Conservation (phyloP, 2,113 vertebrate genomes). For the Anas platyrhynchos region DNA sequence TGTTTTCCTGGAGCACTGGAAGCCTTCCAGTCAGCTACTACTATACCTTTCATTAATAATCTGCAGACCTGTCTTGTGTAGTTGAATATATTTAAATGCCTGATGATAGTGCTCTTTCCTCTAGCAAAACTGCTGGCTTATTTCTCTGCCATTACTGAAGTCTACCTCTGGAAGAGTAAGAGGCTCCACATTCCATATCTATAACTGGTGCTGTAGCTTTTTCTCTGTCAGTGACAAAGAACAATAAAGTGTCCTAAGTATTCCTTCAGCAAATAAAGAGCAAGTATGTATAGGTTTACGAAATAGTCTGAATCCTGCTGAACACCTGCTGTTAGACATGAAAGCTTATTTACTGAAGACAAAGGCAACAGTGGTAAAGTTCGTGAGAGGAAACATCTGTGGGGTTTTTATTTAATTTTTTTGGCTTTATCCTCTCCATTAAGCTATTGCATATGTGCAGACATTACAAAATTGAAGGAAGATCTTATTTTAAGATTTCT, state of each 20-base stretch:
- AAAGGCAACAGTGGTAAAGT: not conserved
- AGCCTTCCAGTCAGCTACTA: not conserved
- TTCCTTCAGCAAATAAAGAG: not conserved
- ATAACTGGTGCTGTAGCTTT: not conserved
- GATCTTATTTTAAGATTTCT: not conserved
- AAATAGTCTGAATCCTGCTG: not conserved
- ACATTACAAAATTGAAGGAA: not conserved
- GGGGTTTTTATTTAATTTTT: not conserved
- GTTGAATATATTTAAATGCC: not conserved
- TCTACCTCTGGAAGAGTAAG: not conserved
- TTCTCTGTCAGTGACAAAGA: not conserved
- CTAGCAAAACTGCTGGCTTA: not conserved
- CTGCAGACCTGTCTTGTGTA: not conserved
- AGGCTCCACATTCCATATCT: not conserved
- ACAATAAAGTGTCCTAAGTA: not conserved
- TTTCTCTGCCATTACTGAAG: not conserved
- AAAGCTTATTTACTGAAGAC: not conserved
- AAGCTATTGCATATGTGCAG: not conserved
- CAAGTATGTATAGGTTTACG: not conserved
- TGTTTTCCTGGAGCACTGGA: slow-evolving; percentile 12
- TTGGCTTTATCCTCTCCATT: not conserved
- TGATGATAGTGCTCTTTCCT: not conserved
- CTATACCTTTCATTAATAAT: not conserved
- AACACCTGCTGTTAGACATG: not conserved
- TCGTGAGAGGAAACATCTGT: not conserved